These are phyloP conservation scores for Scleropages formosus DNA, from an alignment of 2,797 vertebrate species.

Conservation along the genomic window DNA sequence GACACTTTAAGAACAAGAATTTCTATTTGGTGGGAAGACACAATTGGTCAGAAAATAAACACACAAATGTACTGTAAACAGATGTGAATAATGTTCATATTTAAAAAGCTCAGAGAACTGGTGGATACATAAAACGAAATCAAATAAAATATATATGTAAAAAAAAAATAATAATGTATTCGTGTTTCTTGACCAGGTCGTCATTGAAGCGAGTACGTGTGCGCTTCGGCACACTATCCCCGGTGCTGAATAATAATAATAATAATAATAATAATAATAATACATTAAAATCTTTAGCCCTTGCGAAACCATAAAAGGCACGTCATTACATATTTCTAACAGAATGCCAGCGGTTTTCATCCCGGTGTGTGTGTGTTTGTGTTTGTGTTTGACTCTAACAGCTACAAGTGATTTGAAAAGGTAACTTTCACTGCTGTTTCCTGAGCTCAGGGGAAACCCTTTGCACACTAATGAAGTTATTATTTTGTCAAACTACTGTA, in stretches of 20 bases:
- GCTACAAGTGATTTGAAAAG: no score
- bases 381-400: no score
- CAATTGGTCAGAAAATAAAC: background rate
- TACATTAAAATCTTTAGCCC: background rate
- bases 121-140: no score
- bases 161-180: slow-evolving; percentile 7
- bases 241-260: slow-evolving; percentile 51
- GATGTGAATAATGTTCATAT: slow-evolving; percentile 31
- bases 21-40: slow-evolving; percentile 21
- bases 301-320: background rate
- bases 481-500: no score
- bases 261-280: no score
- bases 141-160: slow-evolving; percentile 29
- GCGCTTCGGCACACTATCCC: slow-evolving; percentile 39
- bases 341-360: no score
- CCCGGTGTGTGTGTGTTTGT: no score
- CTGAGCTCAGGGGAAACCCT: no score
- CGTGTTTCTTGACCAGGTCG: slow-evolving; percentile 23
- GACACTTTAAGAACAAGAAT: slow-evolving; percentile 9
- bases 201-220: background rate
- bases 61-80: slow-evolving; percentile 28
- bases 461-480: no score
- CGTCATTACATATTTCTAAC: no score
- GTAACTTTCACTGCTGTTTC: no score
- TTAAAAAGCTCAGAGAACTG: slow-evolving; percentile 11